Conservation (phyloP, 2,888 invertebrate species). For the Cinara cedri region DNA sequence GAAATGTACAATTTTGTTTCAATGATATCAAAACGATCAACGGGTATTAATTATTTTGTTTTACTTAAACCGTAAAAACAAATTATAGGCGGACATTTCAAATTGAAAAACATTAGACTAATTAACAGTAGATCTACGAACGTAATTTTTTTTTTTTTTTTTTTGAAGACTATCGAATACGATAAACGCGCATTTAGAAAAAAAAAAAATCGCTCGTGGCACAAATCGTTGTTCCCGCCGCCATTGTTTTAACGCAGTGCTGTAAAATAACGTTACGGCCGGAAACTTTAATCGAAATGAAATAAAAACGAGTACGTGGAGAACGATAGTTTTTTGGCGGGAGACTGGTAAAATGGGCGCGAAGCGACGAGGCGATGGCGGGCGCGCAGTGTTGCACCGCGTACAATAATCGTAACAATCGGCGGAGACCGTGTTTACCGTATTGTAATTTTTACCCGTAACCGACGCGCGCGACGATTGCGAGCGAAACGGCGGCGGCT, state of each 20-base stretch:
- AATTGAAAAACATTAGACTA: too few species aligned
- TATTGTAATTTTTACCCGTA: neutral
- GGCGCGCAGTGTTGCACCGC: conserved; percentile 10
- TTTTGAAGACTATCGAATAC: too few species aligned
- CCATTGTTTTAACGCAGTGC: too few species aligned
- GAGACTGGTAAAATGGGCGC: conserved; percentile 4
- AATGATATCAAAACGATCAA: too few species aligned
- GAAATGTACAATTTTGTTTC: too few species aligned
- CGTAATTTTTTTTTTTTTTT: too few species aligned
- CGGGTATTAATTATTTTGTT: too few species aligned
- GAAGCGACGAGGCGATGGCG: neutral
- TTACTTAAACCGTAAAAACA: too few species aligned
- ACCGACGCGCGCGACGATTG: conserved; percentile 17
- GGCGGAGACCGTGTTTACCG: neutral
- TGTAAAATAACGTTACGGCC: too few species aligned
- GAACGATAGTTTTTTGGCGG: conserved; percentile 35
- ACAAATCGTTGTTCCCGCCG: too few species aligned
- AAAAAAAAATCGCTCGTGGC: neutral
- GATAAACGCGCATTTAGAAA: neutral
- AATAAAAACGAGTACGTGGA: neutral
- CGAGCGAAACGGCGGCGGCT: neutral
- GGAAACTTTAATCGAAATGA: neutral
- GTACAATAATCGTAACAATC: neutral
- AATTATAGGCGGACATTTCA: too few species aligned
- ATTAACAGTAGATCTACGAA: too few species aligned